These are phyloP conservation scores for Acestrorhynchus altus DNA, from an alignment of 2,797 vertebrate genomes.

Conservation along the genomic window DNA sequence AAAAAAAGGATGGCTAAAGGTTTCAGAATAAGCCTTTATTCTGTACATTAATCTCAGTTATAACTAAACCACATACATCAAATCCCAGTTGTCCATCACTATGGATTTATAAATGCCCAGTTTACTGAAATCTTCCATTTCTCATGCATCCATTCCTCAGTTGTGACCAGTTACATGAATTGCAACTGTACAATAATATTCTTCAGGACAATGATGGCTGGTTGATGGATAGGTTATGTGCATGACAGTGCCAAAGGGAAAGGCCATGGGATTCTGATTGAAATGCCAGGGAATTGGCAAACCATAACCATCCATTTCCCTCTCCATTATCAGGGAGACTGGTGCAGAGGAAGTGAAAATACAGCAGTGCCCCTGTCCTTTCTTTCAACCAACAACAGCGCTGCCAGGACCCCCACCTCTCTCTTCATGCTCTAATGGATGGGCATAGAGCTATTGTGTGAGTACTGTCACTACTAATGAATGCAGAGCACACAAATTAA, in stretches of 20 bases:
- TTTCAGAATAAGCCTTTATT: neutral
- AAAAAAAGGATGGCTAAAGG: neutral
- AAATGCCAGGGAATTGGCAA: constrained; percentile 62
- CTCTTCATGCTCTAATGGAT: constrained; percentile 1
- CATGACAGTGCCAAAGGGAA: constrained; percentile 55
- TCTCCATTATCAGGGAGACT: constrained; percentile 35
- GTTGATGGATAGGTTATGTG: constrained; percentile 72
- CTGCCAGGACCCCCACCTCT: neutral
- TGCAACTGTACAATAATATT: constrained; percentile 15
- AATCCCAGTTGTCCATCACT: constrained; percentile 1
- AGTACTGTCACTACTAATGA: neutral
- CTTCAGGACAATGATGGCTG: constrained; percentile 11
- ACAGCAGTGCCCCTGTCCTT: constrained; percentile 19
- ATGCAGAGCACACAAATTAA: neutral
- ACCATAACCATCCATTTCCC: constrained; percentile 73
- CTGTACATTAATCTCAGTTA: neutral
- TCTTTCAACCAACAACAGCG: neutral
- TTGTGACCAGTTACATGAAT: constrained; percentile 36
- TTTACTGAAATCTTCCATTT: constrained; percentile 10
- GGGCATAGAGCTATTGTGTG: neutral
- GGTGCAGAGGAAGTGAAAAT: constrained; percentile 8
- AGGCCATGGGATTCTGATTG: constrained; percentile 66
- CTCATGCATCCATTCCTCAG: constrained; percentile 10
- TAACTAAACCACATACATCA: neutral
- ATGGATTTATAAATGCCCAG: constrained; percentile 6